Base-by-base conservation (phyloP, 1,140 invertebrate species). In the Trypoxylus dichotomus region DNA sequence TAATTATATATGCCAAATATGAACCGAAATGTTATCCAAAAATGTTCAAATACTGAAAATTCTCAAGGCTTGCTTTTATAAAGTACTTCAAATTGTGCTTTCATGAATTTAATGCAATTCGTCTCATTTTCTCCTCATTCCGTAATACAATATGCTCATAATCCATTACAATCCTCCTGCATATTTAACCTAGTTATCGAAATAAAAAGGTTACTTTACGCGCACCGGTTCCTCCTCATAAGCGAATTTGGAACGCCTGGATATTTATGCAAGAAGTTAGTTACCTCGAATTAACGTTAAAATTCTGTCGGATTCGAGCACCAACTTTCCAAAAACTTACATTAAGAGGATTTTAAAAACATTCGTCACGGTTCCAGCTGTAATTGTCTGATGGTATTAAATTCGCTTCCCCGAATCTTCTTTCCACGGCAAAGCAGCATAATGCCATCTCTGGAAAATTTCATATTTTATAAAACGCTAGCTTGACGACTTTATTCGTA, bases 291-390 rank as follows among this genome's bases (percentile, higher is more conserved):
- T 54, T 54, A 54, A 54, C 47, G 47, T 54, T 54, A 54, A 54
- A 54, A 54, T 54, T 54, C 19, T n/a, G 47, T 54, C n/a, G 47
- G n/a, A 54, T 54, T 54, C 47, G 47, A 37, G 47, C 47, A 54
- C 47, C 47, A 54, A 54, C 47, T 54, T 54, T 54, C 47, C 47
- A 54, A 54, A 54, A 54, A 54, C 47, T 54, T 54, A 54, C 47
- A 54, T 54, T 54, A 54, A 54, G 47, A 54, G 47, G 47, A 54
- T 54, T 54, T 54, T 54, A 54, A 54, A 54, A 54, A 54, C 47
- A 54, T 54, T 54, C 47, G 47, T 54, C 47, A 54, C 47, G 19
- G 15, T 54, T 54, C 47, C 47, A 54, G 47, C 47, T 19, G 47
- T 54, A 54, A 54, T 54, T 54, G 47, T 54, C 47, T 54, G 47